These are phyloP conservation scores for Stomorhina lunata DNA, from an alignment of 2,888 invertebrate species.

Conservation along the genomic window DNA sequence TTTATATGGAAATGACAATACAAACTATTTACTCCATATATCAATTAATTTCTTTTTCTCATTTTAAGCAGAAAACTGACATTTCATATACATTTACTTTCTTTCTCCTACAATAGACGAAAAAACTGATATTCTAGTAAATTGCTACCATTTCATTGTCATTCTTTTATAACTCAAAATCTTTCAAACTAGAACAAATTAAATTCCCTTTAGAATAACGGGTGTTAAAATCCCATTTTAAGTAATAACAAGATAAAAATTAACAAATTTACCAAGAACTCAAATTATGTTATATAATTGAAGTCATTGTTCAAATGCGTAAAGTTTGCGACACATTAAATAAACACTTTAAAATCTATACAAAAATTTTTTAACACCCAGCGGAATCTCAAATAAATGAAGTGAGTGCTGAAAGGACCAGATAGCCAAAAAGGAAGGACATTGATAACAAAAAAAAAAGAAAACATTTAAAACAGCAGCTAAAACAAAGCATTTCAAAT, in stretches of 20 bases:
- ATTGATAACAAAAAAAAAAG: background rate
- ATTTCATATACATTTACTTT: no score
- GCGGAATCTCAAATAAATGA: background rate
- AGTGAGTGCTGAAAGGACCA: background rate
- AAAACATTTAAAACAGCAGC: background rate
- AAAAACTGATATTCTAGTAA: no score
- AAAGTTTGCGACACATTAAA: background rate
- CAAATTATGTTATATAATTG: conserved; percentile 40
- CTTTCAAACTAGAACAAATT: no score
- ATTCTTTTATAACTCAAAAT: no score
- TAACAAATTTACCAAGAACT: conserved; percentile 32
- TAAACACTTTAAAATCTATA: conserved; percentile 37
- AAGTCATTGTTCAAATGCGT: background rate
- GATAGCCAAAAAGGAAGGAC: background rate
- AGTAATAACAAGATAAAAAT: background rate
- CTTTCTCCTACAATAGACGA: no score
- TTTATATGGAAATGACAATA: no score
- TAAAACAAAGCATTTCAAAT: conserved; percentile 32
- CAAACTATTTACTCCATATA: no score
- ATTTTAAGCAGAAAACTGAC: no score
- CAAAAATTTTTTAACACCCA: background rate
- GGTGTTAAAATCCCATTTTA: background rate
- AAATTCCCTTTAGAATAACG: background rate
- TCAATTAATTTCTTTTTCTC: no score
- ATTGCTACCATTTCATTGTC: no score